These are phyloP conservation scores for Rhamphomyia laevipes DNA, from an alignment of 2,888 invertebrate species.

Conservation along the genomic window DNA sequence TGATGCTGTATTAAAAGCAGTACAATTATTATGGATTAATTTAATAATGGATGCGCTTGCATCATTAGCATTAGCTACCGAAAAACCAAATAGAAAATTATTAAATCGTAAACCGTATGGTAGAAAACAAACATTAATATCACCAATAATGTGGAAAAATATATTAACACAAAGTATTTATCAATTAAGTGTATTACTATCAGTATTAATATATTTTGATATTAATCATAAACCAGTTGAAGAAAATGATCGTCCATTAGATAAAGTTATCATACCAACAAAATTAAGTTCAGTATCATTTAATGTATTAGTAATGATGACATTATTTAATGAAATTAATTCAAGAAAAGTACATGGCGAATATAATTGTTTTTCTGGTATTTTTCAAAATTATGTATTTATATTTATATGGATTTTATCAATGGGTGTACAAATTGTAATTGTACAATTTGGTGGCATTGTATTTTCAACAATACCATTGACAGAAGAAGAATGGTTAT, in stretches of 20 bases:
- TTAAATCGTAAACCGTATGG: conserved; percentile 86
- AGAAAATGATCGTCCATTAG: too few relatives aligned
- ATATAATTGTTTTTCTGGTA: conserved; percentile 88
- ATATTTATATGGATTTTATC: conserved; percentile 93
- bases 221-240: too few relatives aligned
- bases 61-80: conserved; percentile 86
- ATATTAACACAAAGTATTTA: conserved; percentile 91
- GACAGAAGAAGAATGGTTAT: too few relatives aligned
- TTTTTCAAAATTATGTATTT: conserved; percentile 92
- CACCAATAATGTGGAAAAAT: conserved; percentile 94
- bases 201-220: too few relatives aligned
- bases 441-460: background rate
- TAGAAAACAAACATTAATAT: conserved; percentile 88
- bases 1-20: conserved; percentile 50
- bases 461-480: too few relatives aligned
- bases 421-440: conserved; percentile 54
- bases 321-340: conserved; percentile 96
- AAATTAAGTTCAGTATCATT: conserved; percentile 97
- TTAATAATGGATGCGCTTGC: conserved; percentile 95
- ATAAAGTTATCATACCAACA: conserved; percentile 51
- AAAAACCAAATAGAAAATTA: conserved; percentile 82
- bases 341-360: conserved; percentile 97
- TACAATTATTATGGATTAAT: conserved; percentile 98
- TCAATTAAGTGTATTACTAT: conserved; percentile 71
- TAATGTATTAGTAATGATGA: conserved; percentile 99